phyloP scores from a whole-genome alignment of 2,797 vertebrate genomes.

The Dromococcyx pavoninus region DNA sequence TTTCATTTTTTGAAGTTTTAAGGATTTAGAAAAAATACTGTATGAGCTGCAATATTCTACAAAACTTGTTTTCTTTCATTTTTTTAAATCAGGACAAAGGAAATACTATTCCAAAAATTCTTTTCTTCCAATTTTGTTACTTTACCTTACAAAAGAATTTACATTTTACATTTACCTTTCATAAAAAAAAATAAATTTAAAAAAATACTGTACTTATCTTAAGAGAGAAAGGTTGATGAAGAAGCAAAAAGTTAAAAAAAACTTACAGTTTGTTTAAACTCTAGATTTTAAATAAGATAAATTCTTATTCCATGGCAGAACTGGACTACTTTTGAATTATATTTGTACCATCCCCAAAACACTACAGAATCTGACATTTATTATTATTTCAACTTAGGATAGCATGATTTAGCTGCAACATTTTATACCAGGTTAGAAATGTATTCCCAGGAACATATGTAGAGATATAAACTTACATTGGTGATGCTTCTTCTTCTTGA shows the following conservation, averaged over 20 bases:
- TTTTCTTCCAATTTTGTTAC: neutral
- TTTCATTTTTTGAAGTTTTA: neutral
- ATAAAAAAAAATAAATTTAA: no score
- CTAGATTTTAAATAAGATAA: neutral
- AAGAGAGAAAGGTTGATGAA: neutral
- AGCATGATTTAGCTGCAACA: neutral
- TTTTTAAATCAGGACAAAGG: neutral
- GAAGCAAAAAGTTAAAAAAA: neutral
- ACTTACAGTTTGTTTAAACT: fast-evolving
- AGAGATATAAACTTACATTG: neutral
- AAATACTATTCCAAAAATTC: neutral
- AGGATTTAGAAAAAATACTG: neutral
- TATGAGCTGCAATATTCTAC: neutral
- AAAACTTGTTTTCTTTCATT: neutral
- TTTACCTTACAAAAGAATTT: neutral
- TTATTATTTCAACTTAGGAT: neutral
- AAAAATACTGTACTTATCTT: neutral
- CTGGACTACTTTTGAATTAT: neutral
- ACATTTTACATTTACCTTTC: no score
- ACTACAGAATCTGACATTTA: neutral
- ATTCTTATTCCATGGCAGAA: neutral
- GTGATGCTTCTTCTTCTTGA: neutral
- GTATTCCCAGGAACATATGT: neutral
- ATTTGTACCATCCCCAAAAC: neutral
- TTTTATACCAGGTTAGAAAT: neutral